Percentiles rank a stretch among this genome's conserved stretches.
Evolutionary conservation across 1,140 invertebrate species (phyloP).

Genomic region (Bicyclus anynana): DNA sequence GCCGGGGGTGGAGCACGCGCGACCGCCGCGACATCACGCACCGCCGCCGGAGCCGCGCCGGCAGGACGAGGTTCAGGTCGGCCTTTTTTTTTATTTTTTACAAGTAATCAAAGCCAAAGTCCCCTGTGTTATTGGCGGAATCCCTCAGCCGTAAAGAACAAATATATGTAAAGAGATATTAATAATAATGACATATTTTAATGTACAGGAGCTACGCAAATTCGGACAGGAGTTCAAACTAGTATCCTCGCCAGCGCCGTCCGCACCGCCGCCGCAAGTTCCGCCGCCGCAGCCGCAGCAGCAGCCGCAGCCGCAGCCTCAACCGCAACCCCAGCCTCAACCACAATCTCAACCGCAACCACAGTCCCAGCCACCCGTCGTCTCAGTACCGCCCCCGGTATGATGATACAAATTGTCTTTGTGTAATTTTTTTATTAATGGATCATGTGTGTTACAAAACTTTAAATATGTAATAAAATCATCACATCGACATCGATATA

Average conservation of each 20-base stretch:
- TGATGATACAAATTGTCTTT: no score
- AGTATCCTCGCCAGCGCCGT: constrained; percentile 40
- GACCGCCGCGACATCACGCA: constrained; percentile 44
- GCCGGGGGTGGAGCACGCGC: constrained; percentile 36
- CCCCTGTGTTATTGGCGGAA: no score
- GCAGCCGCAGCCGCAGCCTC: constrained; percentile 29
- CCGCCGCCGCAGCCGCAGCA: constrained; percentile 20
- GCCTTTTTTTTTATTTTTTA: no score
- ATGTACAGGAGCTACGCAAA: constrained; percentile 69
- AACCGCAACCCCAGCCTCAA: constrained; percentile 20
- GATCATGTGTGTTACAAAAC: no score
- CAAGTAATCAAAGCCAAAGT: no score
- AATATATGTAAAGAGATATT: no score
- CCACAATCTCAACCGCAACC: constrained; percentile 33
- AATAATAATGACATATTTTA: no score
- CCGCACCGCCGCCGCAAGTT: constrained; percentile 18
- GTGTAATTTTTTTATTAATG: no score
- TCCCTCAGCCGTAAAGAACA: no score
- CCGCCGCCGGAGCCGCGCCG: constrained; percentile 43
- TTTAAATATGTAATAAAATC: no score
- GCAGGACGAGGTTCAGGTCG: constrained; percentile 64
- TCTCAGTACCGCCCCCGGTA: background rate
- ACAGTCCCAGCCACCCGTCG: constrained; percentile 6
- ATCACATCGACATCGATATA: no score
- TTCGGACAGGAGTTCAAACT: constrained; percentile 78